These are phyloP conservation scores for Drosophila virilis DNA, from an alignment of 1,140 invertebrate genomes.

Conservation along the genomic window DNA sequence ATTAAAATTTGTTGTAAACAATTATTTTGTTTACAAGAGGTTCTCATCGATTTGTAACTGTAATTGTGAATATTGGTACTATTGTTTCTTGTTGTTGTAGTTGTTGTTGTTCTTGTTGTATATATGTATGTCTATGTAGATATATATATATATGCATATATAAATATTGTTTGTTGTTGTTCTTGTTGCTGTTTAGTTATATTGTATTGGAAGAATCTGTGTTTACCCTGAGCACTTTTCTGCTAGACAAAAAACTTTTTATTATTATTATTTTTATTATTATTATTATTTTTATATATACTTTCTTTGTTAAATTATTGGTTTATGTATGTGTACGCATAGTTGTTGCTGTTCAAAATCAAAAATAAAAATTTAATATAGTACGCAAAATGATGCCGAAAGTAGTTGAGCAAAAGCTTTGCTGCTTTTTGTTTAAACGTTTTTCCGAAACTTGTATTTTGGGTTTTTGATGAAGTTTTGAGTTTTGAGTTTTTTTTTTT, in stretches of 20 bases:
- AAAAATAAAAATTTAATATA: slow-evolving; percentile 40
- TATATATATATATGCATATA: slow-evolving; percentile 54
- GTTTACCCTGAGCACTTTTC: slow-evolving; percentile 82
- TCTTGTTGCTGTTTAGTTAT: slow-evolving; percentile 56
- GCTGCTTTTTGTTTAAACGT: slow-evolving; percentile 19
- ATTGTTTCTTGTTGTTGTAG: slow-evolving; percentile 44
- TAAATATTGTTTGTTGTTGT: slow-evolving; percentile 66
- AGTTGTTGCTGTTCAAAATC: slow-evolving; percentile 26
- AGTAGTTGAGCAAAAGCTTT: slow-evolving; percentile 47
- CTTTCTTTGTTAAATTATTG: slow-evolving; percentile 12
- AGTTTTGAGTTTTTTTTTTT: slow-evolving; percentile 49
- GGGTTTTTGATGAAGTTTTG: slow-evolving; percentile 39
- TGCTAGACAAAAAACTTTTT: slow-evolving; percentile 65
- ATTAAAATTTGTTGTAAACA: slow-evolving; percentile 27
- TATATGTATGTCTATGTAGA: slow-evolving; percentile 28
- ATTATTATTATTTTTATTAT: slow-evolving; percentile 20
- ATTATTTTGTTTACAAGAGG: slow-evolving; percentile 25
- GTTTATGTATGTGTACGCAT: neutral
- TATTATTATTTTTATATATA: slow-evolving; percentile 13
- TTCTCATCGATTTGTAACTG: slow-evolving; percentile 31
- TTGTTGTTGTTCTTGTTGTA: slow-evolving; percentile 19
- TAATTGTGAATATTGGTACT: slow-evolving; percentile 49
- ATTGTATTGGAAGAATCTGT: slow-evolving; percentile 82
- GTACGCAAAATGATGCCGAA: slow-evolving; percentile 65
- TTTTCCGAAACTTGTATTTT: slow-evolving; percentile 74